Percentiles rank a stretch among this genome's conserved stretches.
Evolutionary conservation across 2,113 vertebrate genomes (phyloP).

Genomic region (Epinephelus cyanopodus): DNA sequence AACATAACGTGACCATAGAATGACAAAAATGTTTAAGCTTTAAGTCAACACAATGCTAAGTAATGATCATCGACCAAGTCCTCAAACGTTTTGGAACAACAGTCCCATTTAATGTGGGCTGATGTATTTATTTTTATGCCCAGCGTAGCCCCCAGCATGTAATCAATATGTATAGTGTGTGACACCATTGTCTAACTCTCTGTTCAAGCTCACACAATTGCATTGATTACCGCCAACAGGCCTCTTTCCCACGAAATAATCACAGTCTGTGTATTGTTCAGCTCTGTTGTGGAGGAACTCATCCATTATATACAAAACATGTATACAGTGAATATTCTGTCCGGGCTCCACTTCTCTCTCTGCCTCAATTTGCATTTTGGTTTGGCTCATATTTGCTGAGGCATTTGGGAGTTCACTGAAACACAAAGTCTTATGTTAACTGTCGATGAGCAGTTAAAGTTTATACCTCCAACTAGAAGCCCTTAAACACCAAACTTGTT

Average conservation of each 20-base stretch:
- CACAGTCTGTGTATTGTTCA: slow-evolving; percentile 3
- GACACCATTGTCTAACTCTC: slow-evolving; percentile 32
- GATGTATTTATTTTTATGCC: slow-evolving; percentile 40
- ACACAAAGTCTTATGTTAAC: not conserved
- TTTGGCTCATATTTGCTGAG: not conserved
- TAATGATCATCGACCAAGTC: not conserved
- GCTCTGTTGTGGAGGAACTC: not conserved
- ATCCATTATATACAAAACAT: not conserved
- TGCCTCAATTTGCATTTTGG: not conserved
- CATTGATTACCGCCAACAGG: slow-evolving; percentile 38
- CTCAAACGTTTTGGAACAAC: slow-evolving; percentile 2
- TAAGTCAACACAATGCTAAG: slow-evolving; percentile 9
- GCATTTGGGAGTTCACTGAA: not conserved
- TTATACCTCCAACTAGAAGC: not conserved
- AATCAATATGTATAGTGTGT: slow-evolving; percentile 45
- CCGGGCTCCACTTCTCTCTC: not conserved
- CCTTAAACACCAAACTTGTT: not conserved
- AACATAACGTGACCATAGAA: not conserved
- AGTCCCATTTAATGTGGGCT: not conserved
- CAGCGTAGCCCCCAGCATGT: slow-evolving; percentile 17
- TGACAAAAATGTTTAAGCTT: not conserved
- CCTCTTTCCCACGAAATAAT: slow-evolving; percentile 20
- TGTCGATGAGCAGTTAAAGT: not conserved
- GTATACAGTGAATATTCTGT: not conserved
- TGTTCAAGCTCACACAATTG: slow-evolving; percentile 22